A percentile compares a stretch with the other conserved stretches of the same genome.
phyloP scores from a whole-genome alignment of 1,140 invertebrate genomes.

The Cardiocondyla obscurior region DNA sequence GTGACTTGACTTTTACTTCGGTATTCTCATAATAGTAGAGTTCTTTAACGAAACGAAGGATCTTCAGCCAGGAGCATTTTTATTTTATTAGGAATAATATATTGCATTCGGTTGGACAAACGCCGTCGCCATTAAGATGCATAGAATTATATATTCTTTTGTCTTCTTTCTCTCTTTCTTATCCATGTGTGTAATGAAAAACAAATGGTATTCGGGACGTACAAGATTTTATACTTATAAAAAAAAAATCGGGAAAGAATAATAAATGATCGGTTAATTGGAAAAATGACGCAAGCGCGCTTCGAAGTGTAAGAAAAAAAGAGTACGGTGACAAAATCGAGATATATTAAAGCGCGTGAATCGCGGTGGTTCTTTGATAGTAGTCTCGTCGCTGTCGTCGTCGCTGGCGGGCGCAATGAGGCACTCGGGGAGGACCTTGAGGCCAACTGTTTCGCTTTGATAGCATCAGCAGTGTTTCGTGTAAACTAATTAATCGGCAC shows the following conservation, averaged over 20 bases:
- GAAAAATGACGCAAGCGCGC: slow-evolving; percentile 12
- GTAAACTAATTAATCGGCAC: slow-evolving; percentile 63
- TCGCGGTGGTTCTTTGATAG: not conserved
- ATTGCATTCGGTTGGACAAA: not conserved
- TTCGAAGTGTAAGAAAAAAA: not conserved
- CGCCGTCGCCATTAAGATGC: not conserved
- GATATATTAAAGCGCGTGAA: not conserved
- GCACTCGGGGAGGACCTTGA: slow-evolving; percentile 46
- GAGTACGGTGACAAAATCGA: not conserved
- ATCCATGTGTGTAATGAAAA: not conserved
- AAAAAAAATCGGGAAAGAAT: slow-evolving; percentile 26
- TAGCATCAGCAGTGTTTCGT: slow-evolving; percentile 60
- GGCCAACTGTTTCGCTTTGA: slow-evolving; percentile 40
- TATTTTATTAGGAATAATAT: not conserved
- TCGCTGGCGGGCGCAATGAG: not conserved
- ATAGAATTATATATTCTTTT: not conserved
- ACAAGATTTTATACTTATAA: too few species aligned
- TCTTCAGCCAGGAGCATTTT: not conserved
- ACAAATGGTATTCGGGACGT: too few species aligned
- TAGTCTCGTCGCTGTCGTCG: not conserved
- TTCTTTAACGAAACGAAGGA: slow-evolving; percentile 52
- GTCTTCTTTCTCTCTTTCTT: not conserved
- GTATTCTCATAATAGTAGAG: slow-evolving; percentile 24
- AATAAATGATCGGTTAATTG: slow-evolving; percentile 21
- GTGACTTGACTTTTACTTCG: slow-evolving; percentile 36